Evolutionary conservation across 1,140 invertebrate genomes (phyloP).

Genomic region (Philotrypesis tridentata): DNA sequence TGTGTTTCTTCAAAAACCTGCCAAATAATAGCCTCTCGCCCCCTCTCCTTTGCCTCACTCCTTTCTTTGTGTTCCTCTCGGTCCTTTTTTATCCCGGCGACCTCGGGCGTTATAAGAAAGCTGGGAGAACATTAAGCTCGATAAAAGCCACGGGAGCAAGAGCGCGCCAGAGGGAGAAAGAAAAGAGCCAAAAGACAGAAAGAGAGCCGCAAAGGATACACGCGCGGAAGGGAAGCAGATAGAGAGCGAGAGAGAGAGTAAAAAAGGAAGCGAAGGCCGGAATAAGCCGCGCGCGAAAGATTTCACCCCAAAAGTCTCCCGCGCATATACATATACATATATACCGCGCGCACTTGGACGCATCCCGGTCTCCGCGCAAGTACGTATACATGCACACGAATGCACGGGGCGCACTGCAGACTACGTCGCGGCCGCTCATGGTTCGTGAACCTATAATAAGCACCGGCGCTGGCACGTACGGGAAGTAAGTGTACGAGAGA

Average conservation of each 20-base stretch:
- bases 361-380: background rate
- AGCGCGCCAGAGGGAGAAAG: no score
- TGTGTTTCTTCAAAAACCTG: constrained; percentile 5
- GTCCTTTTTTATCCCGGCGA: background rate
- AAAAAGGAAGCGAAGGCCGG: constrained; percentile 20
- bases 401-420: background rate
- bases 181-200: background rate
- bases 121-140: constrained; percentile 29
- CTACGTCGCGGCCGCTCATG: background rate
- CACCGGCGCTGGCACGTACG: background rate
- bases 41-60: background rate
- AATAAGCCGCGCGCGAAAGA: constrained; percentile 48
- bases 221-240: background rate
- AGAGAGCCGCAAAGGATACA: background rate
- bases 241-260: background rate
- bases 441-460: constrained; percentile 2
- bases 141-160: constrained; percentile 25
- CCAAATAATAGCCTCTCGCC: constrained; percentile 13
- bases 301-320: constrained; percentile 20
- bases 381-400: background rate
- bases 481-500: background rate
- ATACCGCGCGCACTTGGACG: background rate
- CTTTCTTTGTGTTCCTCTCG: background rate
- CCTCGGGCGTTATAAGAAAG: background rate
- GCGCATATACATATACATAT: background rate